phyloP scores from a whole-genome alignment of 1,140 invertebrate genomes.

The Gyrodactylus salaris region DNA sequence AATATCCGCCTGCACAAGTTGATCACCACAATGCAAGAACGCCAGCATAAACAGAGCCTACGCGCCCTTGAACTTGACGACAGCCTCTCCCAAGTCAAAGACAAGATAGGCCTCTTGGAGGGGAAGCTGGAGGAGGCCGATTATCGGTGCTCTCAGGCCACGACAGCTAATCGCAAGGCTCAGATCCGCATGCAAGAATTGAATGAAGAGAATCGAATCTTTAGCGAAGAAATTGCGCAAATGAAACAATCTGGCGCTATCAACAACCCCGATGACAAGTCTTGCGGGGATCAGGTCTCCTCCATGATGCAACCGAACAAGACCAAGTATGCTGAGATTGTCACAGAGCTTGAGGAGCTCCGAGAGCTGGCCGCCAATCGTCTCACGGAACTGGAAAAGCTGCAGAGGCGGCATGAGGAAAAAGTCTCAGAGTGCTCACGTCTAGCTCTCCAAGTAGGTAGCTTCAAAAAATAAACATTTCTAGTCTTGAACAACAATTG shows the following conservation, averaged over 20 bases:
- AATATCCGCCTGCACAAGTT: constrained; percentile 2
- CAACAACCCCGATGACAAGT: not conserved
- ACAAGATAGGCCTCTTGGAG: not conserved
- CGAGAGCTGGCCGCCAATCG: not conserved
- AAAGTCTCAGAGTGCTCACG: not conserved
- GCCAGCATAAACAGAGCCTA: not conserved
- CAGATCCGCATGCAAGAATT: not conserved
- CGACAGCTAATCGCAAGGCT: not conserved
- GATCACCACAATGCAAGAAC: not conserved
- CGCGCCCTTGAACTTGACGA: not conserved
- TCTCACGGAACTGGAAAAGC: constrained; percentile 4
- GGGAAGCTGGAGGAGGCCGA: not conserved
- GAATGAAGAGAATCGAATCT: not conserved
- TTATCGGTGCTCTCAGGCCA: not conserved
- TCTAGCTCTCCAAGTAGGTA: not conserved
- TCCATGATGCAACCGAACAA: not conserved
- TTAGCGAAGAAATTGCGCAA: not conserved
- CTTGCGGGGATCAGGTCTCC: not conserved
- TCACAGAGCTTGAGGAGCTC: not conserved
- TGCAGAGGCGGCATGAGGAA: not conserved
- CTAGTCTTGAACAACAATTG: no score
- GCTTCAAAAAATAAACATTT: no score
- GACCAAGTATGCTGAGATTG: not conserved
- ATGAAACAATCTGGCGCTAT: not conserved
- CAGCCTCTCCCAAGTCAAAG: not conserved